Conservation (phyloP, 1,140 invertebrate species). For the Platorchestia sp. region DNA sequence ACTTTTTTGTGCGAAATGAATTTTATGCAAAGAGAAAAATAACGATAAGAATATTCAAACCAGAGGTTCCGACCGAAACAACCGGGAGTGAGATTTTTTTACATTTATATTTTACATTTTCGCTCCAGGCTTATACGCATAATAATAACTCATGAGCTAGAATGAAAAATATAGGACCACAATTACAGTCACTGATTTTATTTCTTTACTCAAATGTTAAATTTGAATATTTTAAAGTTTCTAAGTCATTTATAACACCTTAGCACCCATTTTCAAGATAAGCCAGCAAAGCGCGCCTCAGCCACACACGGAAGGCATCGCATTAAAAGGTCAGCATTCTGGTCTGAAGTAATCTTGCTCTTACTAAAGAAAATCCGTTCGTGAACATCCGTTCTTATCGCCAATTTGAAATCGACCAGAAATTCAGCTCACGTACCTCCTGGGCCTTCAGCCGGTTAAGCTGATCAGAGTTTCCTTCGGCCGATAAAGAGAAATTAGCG, state of each 20-base stretch:
- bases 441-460: neutral
- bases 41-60: no score
- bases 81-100: no score
- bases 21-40: no score
- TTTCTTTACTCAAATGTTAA: no score
- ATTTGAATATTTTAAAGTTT: neutral
- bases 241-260: neutral
- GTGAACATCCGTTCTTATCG: neutral
- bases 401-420: neutral
- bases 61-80: no score
- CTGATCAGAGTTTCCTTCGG: neutral
- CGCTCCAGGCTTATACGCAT: no score
- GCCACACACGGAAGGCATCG: neutral
- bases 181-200: no score
- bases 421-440: neutral
- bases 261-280: neutral
- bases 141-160: no score
- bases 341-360: neutral
- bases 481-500: neutral
- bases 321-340: neutral
- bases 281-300: neutral
- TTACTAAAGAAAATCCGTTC: neutral
- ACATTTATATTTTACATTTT: no score
- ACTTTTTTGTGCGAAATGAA: no score
- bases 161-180: no score